Base-by-base conservation (phyloP, 2,888 invertebrate species). In the Hydroisotoma schaefferi region DNA sequence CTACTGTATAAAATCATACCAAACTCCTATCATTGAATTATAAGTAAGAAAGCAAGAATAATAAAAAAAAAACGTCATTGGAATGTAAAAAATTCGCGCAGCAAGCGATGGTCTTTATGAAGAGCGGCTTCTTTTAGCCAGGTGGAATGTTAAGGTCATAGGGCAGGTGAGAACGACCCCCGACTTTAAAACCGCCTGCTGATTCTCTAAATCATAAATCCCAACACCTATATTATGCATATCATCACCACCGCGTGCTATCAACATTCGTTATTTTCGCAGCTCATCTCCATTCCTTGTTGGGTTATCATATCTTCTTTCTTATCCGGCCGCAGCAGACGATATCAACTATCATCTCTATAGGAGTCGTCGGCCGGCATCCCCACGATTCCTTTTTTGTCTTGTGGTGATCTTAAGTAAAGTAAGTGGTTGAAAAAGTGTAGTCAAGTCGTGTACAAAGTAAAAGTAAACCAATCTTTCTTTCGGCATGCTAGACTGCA, bases 41-140 rank as follows among this genome's bases (percentile, higher is more conserved):
- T n/a, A n/a, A n/a, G n/a, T n/a, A n/a, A n/a, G n/a, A n/a, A n/a
- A n/a, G n/a, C n/a, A n/a, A n/a, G 25, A 47, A 22, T 52, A n/a
- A 52, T 33, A 25, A 23, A 46, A 12, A 46, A 23, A 49, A 49
- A 49, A 54, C 28, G 28, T 25, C 29, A 55, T 62, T 47, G 64
- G 65, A 69, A 69, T 67, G 64, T 69, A 59, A 67, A 68, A 70
- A 70, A 68, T 70, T 70, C 65, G 70, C 70, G 63, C 67, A 67
- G 66, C 68, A 57, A 62, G 70, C 56, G 58, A 51, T 57, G 57
- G 26, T 63, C 56, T 47, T 61, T 59, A 58, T 57, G 55, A 62
- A 57, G 48, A 48, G 59, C 70, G 70, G 70, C 67, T 60, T 61
- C 64, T 59, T 68, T 68, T 68, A 47, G 57, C 52, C 55, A 63